These are phyloP conservation scores for Limnodromus scolopaceus DNA, from an alignment of 2,797 vertebrate species.

Conservation along the genomic window DNA sequence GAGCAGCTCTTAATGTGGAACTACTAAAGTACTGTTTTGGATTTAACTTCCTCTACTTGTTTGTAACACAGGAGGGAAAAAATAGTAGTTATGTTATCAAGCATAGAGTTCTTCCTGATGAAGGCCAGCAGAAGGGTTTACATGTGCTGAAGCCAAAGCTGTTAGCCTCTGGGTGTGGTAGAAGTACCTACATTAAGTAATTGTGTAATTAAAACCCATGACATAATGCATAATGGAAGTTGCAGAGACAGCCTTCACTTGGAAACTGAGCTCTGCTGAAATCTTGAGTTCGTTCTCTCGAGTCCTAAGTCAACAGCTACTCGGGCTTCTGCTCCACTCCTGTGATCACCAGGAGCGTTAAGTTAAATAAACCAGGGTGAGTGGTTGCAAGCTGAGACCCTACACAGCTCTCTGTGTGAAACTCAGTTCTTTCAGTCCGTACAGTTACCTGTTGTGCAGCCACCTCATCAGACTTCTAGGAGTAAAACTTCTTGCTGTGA, in stretches of 20 bases:
- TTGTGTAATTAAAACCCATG: conserved; percentile 13
- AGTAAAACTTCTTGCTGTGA: neutral
- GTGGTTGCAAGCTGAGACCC: neutral
- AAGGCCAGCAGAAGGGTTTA: neutral
- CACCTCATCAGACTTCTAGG: neutral
- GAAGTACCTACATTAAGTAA: neutral
- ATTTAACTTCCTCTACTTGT: neutral
- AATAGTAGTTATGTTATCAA: neutral
- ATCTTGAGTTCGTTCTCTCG: neutral
- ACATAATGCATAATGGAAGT: neutral
- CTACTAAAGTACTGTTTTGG: neutral
- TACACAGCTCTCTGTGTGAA: neutral
- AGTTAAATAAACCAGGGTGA: neutral
- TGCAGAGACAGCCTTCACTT: neutral
- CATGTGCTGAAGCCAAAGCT: neutral
- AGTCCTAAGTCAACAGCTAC: neutral
- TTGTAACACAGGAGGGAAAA: neutral
- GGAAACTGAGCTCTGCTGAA: neutral
- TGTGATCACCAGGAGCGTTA: neutral
- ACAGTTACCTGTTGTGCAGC: neutral
- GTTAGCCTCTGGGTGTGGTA: neutral
- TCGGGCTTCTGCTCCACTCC: neutral
- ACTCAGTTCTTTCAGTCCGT: neutral
- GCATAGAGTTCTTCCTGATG: neutral
- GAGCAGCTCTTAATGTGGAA: neutral